phyloP scores from a whole-genome alignment of 2,888 invertebrate genomes.

The Drosophila fungiperda region DNA sequence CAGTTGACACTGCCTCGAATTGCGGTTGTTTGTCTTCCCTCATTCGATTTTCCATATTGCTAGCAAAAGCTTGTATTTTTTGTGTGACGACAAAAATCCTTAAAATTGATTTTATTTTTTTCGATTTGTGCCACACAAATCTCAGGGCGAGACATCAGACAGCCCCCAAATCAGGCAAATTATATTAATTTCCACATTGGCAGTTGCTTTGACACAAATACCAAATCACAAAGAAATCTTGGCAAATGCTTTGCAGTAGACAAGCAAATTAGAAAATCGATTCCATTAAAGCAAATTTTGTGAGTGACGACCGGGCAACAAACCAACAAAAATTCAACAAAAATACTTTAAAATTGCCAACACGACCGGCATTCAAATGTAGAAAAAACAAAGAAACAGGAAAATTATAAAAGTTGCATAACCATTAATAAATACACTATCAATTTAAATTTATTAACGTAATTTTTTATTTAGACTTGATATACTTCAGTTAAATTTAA shows the following conservation, averaged over 20 bases:
- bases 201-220: slow-evolving; percentile 70
- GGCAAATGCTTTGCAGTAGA: slow-evolving; percentile 35
- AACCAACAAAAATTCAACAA: slow-evolving; percentile 41
- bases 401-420: background rate
- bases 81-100: slow-evolving; percentile 47
- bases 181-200: slow-evolving; percentile 80
- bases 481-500: background rate
- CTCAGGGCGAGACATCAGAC: slow-evolving; percentile 67
- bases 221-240: slow-evolving; percentile 53
- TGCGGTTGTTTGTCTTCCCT: slow-evolving; percentile 39
- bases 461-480: background rate
- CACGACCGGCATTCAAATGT: slow-evolving; percentile 37
- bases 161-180: slow-evolving; percentile 75
- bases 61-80: too few species aligned
- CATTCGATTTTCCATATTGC: background rate
- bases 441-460: background rate
- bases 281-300: slow-evolving; percentile 63
- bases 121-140: slow-evolving; percentile 67
- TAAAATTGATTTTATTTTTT: slow-evolving; percentile 78
- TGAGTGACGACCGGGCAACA: slow-evolving; percentile 8
- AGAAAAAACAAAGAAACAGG: slow-evolving; percentile 13
- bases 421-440: slow-evolving; percentile 19
- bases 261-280: slow-evolving; percentile 70
- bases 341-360: slow-evolving; percentile 53
- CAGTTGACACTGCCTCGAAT: slow-evolving; percentile 34